Evolutionary conservation across 2,797 vertebrate genomes (phyloP), one percentile per base, ranked within the genome.

Genomic region (Sebastes baramenuke): DNA sequence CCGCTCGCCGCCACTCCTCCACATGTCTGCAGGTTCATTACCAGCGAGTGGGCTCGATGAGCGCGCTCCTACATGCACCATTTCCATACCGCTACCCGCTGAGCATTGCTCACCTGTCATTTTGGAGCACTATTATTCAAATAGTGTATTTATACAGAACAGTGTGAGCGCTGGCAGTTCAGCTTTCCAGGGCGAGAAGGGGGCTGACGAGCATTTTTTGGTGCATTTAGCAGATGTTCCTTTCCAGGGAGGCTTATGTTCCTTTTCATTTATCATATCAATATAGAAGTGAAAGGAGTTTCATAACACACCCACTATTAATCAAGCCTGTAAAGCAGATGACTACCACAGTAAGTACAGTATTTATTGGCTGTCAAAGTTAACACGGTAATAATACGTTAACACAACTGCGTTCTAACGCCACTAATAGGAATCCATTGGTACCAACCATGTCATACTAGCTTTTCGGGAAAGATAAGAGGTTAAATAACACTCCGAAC

Each of bases 1-100:
- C 80, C 68, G 85, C 85, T 90, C 60, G 1, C 86, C 76, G 88
- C 85, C 86, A 88, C 89, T 91, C 87, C 87, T 92, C 88, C 89
- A 86, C 87, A 90, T 77, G 87, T 88, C 92, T 85, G 83, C 87
- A 85, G 80, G 81, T 77, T 88, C 85, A 87, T 87, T 89, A 89
- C 74, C 82, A 80, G 87, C 66, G 56, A 78, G 80, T 36, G 16
- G 75, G 77, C 75, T 85, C 81, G 75, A 81, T 79, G 60, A 80
- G 58, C 69, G 2, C 25, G n/a, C 75, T 77, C 83, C 86, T 75
- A 82, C 82, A 87, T 61, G 75, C 69, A 80, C n/a, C 11, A 82
- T 89, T 92, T 91, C 78, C 87, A 91, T 83, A 79, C 70, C 34
- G 59, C 72, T 87, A 86, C 85, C 90, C 36, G 72, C 71, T 67